A percentile compares a stretch with the other conserved stretches of the same genome.
Conservation (phyloP, 2,797 vertebrate genomes). For the Pipistrellus pipistrellus region DNA sequence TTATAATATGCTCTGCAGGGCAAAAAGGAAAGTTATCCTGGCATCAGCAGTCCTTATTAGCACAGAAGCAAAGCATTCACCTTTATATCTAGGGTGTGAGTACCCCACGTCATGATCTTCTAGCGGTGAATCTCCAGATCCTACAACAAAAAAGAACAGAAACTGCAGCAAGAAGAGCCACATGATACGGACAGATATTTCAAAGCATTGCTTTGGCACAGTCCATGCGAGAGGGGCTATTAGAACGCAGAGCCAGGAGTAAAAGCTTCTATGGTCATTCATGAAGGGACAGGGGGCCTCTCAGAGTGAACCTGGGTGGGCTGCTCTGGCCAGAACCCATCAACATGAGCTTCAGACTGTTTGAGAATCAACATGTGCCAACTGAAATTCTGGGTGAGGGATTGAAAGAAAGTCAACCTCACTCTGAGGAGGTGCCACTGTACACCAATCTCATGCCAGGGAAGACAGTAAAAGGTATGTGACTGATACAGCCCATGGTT, state of each 20-base stretch:
- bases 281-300: slow-evolving; percentile 58
- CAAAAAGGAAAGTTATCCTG: slow-evolving; percentile 80
- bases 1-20: slow-evolving; percentile 73
- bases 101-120: slow-evolving; percentile 96
- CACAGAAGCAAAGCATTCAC: slow-evolving; percentile 92
- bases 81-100: slow-evolving; percentile 93
- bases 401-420: slow-evolving; percentile 74
- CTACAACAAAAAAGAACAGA: slow-evolving; percentile 93
- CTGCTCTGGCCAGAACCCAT: slow-evolving; percentile 37
- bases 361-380: slow-evolving; percentile 57
- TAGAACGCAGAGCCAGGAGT: slow-evolving; percentile 83
- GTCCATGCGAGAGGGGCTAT: slow-evolving; percentile 86
- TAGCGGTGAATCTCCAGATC: slow-evolving; percentile 95
- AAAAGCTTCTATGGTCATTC: slow-evolving; percentile 78
- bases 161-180: slow-evolving; percentile 88
- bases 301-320: slow-evolving; percentile 78
- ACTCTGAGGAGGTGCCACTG: slow-evolving; percentile 86
- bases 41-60: slow-evolving; percentile 86
- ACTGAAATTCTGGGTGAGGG: slow-evolving; percentile 27
- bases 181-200: slow-evolving; percentile 68
- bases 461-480: slow-evolving; percentile 80
- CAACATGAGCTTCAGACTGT: slow-evolving; percentile 47
- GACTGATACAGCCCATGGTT: slow-evolving; percentile 63
- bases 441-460: slow-evolving; percentile 77
- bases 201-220: slow-evolving; percentile 81